Percentiles rank a stretch among this genome's conserved stretches.
phyloP scores from a whole-genome alignment of 1,140 invertebrate genomes.

The Anoplolepis gracilipes region DNA sequence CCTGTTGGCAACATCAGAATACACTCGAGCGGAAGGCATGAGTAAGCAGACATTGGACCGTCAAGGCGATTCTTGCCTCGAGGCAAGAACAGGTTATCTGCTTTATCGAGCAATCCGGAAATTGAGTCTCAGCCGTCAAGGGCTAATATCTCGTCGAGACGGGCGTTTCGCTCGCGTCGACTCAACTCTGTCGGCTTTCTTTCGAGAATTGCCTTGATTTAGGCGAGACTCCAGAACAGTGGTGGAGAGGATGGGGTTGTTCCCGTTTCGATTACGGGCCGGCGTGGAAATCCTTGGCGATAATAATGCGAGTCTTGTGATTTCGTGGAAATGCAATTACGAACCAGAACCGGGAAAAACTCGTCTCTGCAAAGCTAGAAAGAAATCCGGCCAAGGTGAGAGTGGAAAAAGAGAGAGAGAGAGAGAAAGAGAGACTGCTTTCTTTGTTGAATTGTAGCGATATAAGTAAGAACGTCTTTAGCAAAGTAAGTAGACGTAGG shows the following conservation, averaged over 20 bases:
- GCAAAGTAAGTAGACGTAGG: background rate
- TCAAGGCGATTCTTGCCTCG: conserved; percentile 50
- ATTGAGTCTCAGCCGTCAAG: conserved; percentile 60
- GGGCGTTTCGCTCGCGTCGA: conserved; percentile 31
- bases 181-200: conserved; percentile 46
- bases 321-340: conserved; percentile 74
- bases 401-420: background rate
- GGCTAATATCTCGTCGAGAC: conserved; percentile 51
- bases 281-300: conserved; percentile 64
- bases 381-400: conserved; percentile 63
- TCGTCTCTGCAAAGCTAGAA: conserved; percentile 55
- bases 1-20: conserved; percentile 30
- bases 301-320: conserved; percentile 66
- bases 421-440: conserved; percentile 58
- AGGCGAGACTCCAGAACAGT: conserved; percentile 30
- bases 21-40: conserved; percentile 24
- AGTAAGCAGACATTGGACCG: conserved; percentile 40
- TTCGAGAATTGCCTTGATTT: conserved; percentile 71
- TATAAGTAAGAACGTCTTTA: conserved; percentile 58
- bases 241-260: conserved; percentile 27
- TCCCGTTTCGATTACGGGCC: conserved; percentile 63
- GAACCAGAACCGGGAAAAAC: conserved; percentile 50
- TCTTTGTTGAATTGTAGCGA: conserved; percentile 60
- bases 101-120: conserved; percentile 62
- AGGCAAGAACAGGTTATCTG: conserved; percentile 60